Percentiles rank a stretch among this genome's conserved stretches.
phyloP scores from a whole-genome alignment of 2,113 vertebrate genomes.

The Alethe diademata region DNA sequence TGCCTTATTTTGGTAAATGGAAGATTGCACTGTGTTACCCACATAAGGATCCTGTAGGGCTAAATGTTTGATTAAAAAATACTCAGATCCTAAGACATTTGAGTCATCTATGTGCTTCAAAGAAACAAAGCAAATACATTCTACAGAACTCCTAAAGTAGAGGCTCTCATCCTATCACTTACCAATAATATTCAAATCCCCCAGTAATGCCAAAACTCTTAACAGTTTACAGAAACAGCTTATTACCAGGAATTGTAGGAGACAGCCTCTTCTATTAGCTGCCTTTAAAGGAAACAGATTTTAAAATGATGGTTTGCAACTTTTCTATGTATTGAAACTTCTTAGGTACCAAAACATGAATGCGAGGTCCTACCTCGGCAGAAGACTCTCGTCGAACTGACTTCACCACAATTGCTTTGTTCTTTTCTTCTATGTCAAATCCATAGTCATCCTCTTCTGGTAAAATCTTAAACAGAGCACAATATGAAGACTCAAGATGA shows the following conservation, averaged over 20 bases:
- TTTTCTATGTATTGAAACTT: not conserved
- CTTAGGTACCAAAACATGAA: not conserved
- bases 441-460: constrained; percentile 95
- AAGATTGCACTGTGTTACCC: too few relatives aligned
- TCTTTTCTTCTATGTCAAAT: constrained; percentile 97
- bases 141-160: not conserved
- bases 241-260: not conserved
- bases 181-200: not conserved
- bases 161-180: not conserved
- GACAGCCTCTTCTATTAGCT: not conserved
- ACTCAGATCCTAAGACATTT: not conserved
- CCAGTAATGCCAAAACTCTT: not conserved
- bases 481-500: not conserved
- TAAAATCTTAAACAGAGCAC: constrained; percentile 80
- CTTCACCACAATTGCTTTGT: constrained; percentile 92
- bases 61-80: not conserved
- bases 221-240: not conserved
- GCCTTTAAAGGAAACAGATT: not conserved
- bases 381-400: constrained; percentile 90
- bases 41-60: too few relatives aligned
- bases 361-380: constrained; percentile 83
- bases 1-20: too few relatives aligned
- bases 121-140: not conserved
- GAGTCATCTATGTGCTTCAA: not conserved
- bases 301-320: not conserved